These are phyloP conservation scores for Atta cephalotes DNA, from an alignment of 1,140 invertebrate genomes.

Conservation along the genomic window DNA sequence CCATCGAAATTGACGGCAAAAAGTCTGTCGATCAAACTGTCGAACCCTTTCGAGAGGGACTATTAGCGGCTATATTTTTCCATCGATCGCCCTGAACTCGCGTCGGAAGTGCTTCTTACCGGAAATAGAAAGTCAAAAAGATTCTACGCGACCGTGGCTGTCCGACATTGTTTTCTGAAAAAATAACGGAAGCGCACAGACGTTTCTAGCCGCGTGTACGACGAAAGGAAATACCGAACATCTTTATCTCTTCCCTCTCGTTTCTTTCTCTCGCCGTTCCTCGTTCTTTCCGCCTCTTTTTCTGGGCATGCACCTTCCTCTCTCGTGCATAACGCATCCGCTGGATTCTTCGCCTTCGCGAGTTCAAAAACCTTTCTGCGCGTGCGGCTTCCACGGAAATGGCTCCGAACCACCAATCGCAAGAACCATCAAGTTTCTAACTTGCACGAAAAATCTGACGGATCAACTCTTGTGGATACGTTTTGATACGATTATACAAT, in stretches of 20 bases:
- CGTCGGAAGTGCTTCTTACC: slow-evolving; percentile 40
- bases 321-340: slow-evolving; percentile 68
- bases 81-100: slow-evolving; percentile 28
- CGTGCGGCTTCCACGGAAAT: slow-evolving; percentile 68
- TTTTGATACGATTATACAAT: not conserved
- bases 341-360: slow-evolving; percentile 63
- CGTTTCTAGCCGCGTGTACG: slow-evolving; percentile 44
- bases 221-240: slow-evolving; percentile 65
- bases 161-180: slow-evolving; percentile 67
- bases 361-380: slow-evolving; percentile 73
- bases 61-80: slow-evolving; percentile 64
- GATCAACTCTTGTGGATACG: not conserved
- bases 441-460: slow-evolving; percentile 5
- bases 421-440: slow-evolving; percentile 47
- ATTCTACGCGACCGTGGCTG: slow-evolving; percentile 22
- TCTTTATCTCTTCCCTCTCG: slow-evolving; percentile 65
- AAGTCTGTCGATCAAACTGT: slow-evolving; percentile 62
- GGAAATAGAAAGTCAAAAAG: slow-evolving; percentile 45
- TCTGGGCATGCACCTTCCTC: slow-evolving; percentile 31
- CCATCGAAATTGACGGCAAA: slow-evolving; percentile 55
- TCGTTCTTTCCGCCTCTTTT: slow-evolving; percentile 58
- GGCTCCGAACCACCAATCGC: slow-evolving; percentile 55
- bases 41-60: slow-evolving; percentile 40
- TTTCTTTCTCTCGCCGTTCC: slow-evolving; percentile 24
- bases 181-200: slow-evolving; percentile 68